Conservation (phyloP, 2,113 vertebrate genomes). For the Macrotus californicus region DNA sequence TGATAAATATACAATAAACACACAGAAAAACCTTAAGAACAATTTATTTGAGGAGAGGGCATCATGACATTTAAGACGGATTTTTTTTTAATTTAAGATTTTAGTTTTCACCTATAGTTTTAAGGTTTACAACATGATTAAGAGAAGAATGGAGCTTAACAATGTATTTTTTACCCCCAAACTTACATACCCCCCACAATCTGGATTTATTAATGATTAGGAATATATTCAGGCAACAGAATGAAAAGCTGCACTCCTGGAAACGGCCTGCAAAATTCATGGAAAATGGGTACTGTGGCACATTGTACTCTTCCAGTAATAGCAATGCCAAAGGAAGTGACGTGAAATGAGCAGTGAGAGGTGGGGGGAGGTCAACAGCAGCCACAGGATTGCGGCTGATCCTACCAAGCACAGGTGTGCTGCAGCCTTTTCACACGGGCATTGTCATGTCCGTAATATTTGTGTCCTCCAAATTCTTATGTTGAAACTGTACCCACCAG, state of each 20-base stretch:
- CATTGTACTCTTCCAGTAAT: neutral
- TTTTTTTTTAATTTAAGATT: neutral
- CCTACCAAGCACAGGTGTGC: too few species aligned
- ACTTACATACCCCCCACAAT: neutral
- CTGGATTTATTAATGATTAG: neutral
- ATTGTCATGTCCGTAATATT: neutral
- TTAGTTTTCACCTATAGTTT: neutral
- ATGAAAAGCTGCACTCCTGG: neutral
- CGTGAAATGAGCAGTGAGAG: neutral
- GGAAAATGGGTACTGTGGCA: accelerated
- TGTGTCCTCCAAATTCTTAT: neutral
- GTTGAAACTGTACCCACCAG: neutral
- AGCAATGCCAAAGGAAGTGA: neutral
- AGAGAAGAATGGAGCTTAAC: neutral
- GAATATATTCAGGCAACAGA: neutral
- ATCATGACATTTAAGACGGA: neutral
- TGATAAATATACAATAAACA: neutral
- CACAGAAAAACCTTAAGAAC: neutral
- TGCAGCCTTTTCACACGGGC: neutral
- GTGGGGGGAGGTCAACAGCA: neutral
- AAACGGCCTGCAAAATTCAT: neutral
- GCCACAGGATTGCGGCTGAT: neutral
- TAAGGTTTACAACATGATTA: neutral
- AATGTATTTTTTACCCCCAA: neutral
- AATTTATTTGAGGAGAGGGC: neutral